phyloP scores from a whole-genome alignment of 2,113 vertebrate species.

The Tympanuchus pallidicinctus region DNA sequence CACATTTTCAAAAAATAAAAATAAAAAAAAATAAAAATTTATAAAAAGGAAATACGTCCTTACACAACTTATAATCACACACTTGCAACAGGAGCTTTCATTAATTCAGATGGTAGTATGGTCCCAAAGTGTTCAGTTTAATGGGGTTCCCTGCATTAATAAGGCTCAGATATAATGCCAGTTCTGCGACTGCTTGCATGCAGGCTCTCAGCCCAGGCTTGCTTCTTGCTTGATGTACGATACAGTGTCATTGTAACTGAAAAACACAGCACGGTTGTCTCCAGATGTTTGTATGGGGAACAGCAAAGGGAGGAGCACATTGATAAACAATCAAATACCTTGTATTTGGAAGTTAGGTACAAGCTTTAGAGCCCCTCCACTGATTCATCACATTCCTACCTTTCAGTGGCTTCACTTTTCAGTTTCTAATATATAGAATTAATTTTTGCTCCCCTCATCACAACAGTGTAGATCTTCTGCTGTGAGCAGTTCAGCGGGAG shows the following conservation, averaged over 20 bases:
- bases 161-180: neutral
- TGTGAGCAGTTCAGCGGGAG: neutral
- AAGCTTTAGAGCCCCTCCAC: neutral
- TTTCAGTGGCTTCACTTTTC: conserved; percentile 16
- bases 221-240: neutral
- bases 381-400: neutral
- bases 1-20: too few species aligned
- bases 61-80: neutral
- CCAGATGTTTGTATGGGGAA: neutral
- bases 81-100: neutral
- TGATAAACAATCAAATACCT: neutral
- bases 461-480: neutral
- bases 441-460: neutral
- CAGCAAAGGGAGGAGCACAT: neutral
- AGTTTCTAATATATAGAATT: neutral
- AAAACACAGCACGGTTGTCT: rapidly evolving
- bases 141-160: neutral
- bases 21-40: too few species aligned
- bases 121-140: neutral
- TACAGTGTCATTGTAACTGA: neutral
- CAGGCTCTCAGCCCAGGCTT: neutral
- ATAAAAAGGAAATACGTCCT: neutral
- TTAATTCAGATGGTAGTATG: neutral
- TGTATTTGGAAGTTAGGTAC: neutral
- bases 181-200: neutral